Base-by-base conservation (phyloP, 2,888 invertebrate genomes). In the Brenthis hecate region DNA sequence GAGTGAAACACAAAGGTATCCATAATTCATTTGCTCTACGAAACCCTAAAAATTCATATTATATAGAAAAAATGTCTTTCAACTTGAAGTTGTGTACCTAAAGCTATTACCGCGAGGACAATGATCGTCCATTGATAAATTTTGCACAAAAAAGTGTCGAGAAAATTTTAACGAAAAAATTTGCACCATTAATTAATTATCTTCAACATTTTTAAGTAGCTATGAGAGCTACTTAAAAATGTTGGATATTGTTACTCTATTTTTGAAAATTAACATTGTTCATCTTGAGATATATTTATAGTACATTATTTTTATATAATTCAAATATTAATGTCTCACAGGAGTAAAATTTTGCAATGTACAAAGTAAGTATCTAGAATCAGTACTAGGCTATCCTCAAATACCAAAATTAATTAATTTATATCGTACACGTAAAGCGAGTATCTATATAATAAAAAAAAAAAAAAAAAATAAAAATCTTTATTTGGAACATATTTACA, bases 21-120 rank as follows among this genome's bases (percentile, higher is more conserved):
- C 36, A 43, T 11, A 11, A n/a, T 6, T 14, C 28, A 55, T 28
- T 19, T 6, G 1, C 6, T 56, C 8, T n/a, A n/a, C 56, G 56
- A 6, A n/a, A 11, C 32, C 2, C 8, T 55, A 28, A 6, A 28
- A 28, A 28, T 32, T 28, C 2, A n/a, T 55, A 32, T 32, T 14
- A 13, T 14, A 32, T 8, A 23, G 13, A 48, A 28, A 58, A 58
- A 23, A 23, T 23, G 47, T 23, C 13, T 58, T 53, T 51, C 51
- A 62, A 62, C 36, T 62, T 36, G 64, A 73, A 73, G 70, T 65
- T 70, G 68, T 73, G 66, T 66, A 61, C 61, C 66, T 65, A 68
- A 73, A 73, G 73, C 70, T 72, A 70, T 73, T 72, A 74, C 70
- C 60, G 70, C 66, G 54, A 61, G 68, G 64, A 61, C 66, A 65